These are phyloP conservation scores for Meloidogyne floridensis DNA, from an alignment of 1,140 invertebrate species.

Conservation along the genomic window DNA sequence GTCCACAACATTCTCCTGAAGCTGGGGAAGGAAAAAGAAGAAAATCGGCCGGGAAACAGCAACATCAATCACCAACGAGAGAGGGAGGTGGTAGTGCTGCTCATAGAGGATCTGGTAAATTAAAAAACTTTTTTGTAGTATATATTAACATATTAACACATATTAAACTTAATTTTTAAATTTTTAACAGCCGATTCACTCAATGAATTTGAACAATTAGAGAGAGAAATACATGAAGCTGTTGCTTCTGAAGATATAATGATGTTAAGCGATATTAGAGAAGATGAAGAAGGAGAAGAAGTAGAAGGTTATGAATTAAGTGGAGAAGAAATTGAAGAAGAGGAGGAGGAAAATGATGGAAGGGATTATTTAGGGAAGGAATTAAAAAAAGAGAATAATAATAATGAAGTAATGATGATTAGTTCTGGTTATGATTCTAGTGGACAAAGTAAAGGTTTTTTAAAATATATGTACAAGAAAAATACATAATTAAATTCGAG, in stretches of 20 bases:
- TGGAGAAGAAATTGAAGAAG: conserved; percentile 18
- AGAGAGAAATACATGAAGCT: conserved; percentile 49
- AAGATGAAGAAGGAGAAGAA: conserved; percentile 27
- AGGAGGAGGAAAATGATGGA: conserved; percentile 35
- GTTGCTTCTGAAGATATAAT: conserved; percentile 32
- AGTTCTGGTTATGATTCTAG: conserved; percentile 7
- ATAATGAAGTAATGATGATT: neutral
- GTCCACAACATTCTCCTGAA: neutral
- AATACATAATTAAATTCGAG: too few relatives aligned
- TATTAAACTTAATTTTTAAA: conserved; percentile 8
- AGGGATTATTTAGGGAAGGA: neutral
- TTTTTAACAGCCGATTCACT: conserved; percentile 46
- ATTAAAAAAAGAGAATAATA: conserved; percentile 7
- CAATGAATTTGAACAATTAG: conserved; percentile 58
- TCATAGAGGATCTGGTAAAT: neutral
- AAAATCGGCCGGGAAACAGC: conserved; percentile 25
- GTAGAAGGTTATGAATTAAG: conserved; percentile 19
- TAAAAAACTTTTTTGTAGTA: too few relatives aligned
- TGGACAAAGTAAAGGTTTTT: neutral
- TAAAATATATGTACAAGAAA: too few relatives aligned
- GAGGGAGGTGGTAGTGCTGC: neutral
- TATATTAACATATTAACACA: too few relatives aligned
- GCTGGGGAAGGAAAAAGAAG: neutral
- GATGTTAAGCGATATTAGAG: conserved; percentile 46
- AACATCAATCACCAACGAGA: neutral